Base-by-base conservation (phyloP, 2,888 invertebrate species). In the Pachycephus smyrnensis region DNA sequence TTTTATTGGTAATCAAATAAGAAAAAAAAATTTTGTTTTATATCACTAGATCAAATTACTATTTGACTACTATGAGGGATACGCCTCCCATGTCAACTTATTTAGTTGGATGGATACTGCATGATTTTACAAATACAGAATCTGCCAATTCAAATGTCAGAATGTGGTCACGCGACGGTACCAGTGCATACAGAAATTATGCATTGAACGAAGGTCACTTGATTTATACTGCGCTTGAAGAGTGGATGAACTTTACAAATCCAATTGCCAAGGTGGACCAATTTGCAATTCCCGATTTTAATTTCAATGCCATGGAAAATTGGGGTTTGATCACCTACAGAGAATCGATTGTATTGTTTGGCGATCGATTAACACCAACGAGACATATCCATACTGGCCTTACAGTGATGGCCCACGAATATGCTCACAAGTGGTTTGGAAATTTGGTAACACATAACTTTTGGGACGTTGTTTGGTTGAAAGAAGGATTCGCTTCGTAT, bases 271-370 rank as follows among this genome's bases (percentile, higher is more conserved):
- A 97, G 89, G 92, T 96, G 87, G 96, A 96, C 84, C 94, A 96
- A 76, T 95, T 96, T 0, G 97, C 97, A 0, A 94, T 98, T 9
- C 96, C 97, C 0, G 96, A 97, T 87, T 97, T 97, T 88, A 94
- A 95, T 74, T 95, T 96, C 83, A 95, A 96, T 68, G 98, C 97
- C 36, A 98, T 98, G 97, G 98, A 98, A 90, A 98, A 98, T 89
- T 98, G 98, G 97, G 98, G 98, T 4, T 91, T 98, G 79, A 95
- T 97, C 76, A 96, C 96, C 1, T 97, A 95, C 92, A 94, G 94
- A 12, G 88, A 89, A 37, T 83, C 87, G 1, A 82, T 81, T 12
- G 77, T 86, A 4, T 77, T 88, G 30, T 79, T 82, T 77, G 80
- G 82, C 11, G 31, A 76, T 15, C 79, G 73, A 0, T 40, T 77